Percentiles rank a stretch among this genome's conserved stretches.
phyloP scores from a whole-genome alignment of 2,113 vertebrate genomes.

The western clawed frog (Xenopus tropicalis) region UCB_Xtro_10.0 CM004444.2:35183001-35183500 shows the following conservation, averaged over 20 bases:
- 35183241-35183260: neutral
- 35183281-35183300: no score
- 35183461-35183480: no score
- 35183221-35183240: conserved; percentile 1
- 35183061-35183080: conserved; percentile 97
- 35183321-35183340: no score
- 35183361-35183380: no score
- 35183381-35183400: no score
- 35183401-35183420: no score
- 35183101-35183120: conserved; percentile 96
- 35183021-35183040: conserved; percentile 99
- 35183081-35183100: conserved; percentile 99
- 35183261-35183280: no score
- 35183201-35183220: conserved; percentile 8
- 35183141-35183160: conserved; percentile 95
- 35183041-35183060: conserved; percentile 98
- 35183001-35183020: conserved; percentile 97
- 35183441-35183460: no score
- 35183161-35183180: conserved; percentile 96
- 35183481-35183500: no score
- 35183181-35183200: conserved; percentile 84
- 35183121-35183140: conserved; percentile 97
- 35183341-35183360: no score
- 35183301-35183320: no score
- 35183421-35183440: no score